phyloP scores from a whole-genome alignment of 1,140 invertebrate genomes.

The Dreissena polymorpha region DNA sequence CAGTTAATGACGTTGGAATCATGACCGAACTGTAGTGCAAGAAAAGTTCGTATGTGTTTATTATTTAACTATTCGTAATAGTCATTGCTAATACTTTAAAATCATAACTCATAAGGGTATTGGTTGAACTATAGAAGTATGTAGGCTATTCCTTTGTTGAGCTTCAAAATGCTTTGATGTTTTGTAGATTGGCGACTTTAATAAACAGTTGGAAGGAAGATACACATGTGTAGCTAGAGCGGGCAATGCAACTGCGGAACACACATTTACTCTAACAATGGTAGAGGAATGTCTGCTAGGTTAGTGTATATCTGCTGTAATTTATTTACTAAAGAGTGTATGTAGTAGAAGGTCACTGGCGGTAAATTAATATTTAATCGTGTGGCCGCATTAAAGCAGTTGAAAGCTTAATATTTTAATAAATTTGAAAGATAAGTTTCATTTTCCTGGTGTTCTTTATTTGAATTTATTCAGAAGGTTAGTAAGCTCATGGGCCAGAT shows the following conservation, averaged over 20 bases:
- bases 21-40: background rate
- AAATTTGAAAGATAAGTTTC: too few species aligned
- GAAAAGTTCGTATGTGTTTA: background rate
- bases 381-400: too few species aligned
- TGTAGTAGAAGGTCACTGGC: too few species aligned
- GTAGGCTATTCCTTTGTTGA: background rate
- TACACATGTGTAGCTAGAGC: background rate
- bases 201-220: background rate
- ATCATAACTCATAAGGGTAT: background rate
- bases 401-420: too few species aligned
- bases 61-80: slow-evolving; percentile 1
- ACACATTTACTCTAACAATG: background rate
- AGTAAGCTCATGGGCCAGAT: too few species aligned
- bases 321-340: too few species aligned
- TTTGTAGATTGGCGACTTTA: background rate
- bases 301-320: background rate
- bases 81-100: background rate
- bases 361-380: too few species aligned
- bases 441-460: too few species aligned
- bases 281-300: background rate
- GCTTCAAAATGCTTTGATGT: background rate
- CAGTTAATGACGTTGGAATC: background rate
- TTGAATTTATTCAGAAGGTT: too few species aligned
- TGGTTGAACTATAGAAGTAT: background rate
- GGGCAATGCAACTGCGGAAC: background rate